A percentile compares a stretch with the other conserved stretches of the same genome.
These are phyloP conservation scores for Caenorhabditis imperialis DNA, from an alignment of 2,888 invertebrate genomes.

Conservation along the genomic window DNA sequence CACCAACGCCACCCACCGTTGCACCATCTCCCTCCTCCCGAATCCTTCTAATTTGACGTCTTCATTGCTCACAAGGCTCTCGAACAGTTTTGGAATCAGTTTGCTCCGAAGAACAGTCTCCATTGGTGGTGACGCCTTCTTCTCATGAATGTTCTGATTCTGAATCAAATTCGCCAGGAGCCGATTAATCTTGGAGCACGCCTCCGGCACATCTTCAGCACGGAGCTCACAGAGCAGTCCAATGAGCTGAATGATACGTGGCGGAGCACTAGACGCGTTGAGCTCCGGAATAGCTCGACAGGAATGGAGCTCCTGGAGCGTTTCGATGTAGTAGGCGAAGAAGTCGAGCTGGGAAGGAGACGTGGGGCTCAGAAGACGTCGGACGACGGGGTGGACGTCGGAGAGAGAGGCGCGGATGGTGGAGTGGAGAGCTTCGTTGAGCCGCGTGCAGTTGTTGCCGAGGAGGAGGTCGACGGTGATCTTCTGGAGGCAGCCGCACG, in stretches of 20 bases:
- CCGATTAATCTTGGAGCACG: constrained; percentile 6
- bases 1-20: constrained; percentile 12
- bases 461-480: constrained; percentile 10
- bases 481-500: constrained; percentile 40
- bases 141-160: neutral
- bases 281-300: constrained; percentile 19
- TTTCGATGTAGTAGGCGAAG: constrained; percentile 29
- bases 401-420: neutral
- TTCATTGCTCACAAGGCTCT: neutral
- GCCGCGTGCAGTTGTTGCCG: constrained; percentile 11
- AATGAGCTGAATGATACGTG: constrained; percentile 11
- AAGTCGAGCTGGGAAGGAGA: constrained; percentile 7
- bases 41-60: constrained; percentile 1
- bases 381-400: constrained; percentile 1
- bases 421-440: constrained; percentile 13
- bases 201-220: constrained; percentile 9
- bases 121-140: constrained; percentile 4
- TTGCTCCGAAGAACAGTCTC: constrained; percentile 4
- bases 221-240: constrained; percentile 25
- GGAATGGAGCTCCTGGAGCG: constrained; percentile 10
- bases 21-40: neutral
- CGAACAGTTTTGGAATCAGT: constrained; percentile 31
- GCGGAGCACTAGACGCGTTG: neutral
- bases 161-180: neutral
- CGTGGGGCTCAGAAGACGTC: constrained; percentile 1